Evolutionary conservation across 2,888 invertebrate genomes (phyloP).

Genomic region (Xestia xanthographa): DNA sequence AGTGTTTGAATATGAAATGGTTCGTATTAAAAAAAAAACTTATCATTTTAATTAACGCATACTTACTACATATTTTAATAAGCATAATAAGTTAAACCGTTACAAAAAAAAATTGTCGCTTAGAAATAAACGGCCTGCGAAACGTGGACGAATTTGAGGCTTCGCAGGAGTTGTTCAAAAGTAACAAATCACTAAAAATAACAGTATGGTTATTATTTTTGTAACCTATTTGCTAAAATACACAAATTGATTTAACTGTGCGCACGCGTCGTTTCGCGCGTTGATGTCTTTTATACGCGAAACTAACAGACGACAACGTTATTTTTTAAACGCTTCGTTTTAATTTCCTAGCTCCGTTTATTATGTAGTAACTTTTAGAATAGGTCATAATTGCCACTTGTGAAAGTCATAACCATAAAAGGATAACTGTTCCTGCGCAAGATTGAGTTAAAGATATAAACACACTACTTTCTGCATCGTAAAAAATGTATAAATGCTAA

Average conservation of each 20-base stretch:
- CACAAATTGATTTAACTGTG: slow-evolving; percentile 42
- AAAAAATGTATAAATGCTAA: slow-evolving; percentile 52
- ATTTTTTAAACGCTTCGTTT: slow-evolving; percentile 8
- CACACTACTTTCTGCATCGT: slow-evolving; percentile 50
- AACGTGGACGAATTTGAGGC: background rate
- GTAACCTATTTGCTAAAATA: slow-evolving; percentile 2
- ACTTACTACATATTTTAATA: too few relatives aligned
- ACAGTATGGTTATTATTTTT: background rate
- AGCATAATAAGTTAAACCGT: background rate
- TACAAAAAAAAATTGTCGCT: background rate
- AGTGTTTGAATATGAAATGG: background rate
- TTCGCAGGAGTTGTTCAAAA: background rate
- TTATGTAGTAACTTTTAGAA: slow-evolving; percentile 40
- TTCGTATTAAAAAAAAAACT: background rate
- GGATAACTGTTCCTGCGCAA: slow-evolving; percentile 57
- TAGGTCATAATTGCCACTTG: slow-evolving; percentile 49
- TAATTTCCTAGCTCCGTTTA: slow-evolving; percentile 17
- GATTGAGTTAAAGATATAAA: slow-evolving; percentile 49
- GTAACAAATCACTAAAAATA: background rate
- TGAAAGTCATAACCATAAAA: slow-evolving; percentile 45
- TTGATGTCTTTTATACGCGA: slow-evolving; percentile 76
- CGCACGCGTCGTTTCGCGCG: slow-evolving; percentile 70
- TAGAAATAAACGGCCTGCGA: background rate
- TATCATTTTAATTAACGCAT: too few relatives aligned
- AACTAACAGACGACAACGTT: slow-evolving; percentile 23